Evolutionary conservation across 1,140 invertebrate species (phyloP).

Genomic region (Drosophila obscura): DNA sequence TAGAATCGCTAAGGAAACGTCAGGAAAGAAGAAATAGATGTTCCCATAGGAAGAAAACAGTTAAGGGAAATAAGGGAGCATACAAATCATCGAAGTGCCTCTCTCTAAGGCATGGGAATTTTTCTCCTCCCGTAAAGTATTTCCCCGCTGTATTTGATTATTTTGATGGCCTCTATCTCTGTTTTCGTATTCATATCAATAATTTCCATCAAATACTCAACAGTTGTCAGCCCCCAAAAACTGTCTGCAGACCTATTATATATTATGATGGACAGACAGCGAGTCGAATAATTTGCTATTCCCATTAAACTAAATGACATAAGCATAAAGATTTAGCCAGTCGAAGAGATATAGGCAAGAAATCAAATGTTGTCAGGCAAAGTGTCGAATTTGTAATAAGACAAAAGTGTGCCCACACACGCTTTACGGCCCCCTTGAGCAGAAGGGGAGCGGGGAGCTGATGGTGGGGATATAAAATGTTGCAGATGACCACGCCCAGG

Average conservation of each 20-base stretch:
- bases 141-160: not conserved
- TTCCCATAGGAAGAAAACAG: not conserved
- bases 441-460: not conserved
- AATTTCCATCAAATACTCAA: constrained; percentile 41
- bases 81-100: too few species aligned
- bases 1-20: too few species aligned
- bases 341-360: constrained; percentile 43
- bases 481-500: constrained; percentile 50
- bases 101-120: not conserved
- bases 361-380: constrained; percentile 72
- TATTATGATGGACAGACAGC: constrained; percentile 22
- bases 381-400: constrained; percentile 81
- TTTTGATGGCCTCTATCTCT: not conserved
- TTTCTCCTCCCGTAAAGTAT: too few species aligned
- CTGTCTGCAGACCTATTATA: constrained; percentile 26
- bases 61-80: too few species aligned
- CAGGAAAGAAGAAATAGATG: too few species aligned
- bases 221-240: constrained; percentile 40
- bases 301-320: constrained; percentile 79
- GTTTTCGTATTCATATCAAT: constrained; percentile 26
- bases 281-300: constrained; percentile 31
- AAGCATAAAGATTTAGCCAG: constrained; percentile 73
- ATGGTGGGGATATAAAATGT: not conserved
- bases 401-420: constrained; percentile 49
- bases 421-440: too few species aligned